Base-by-base conservation (phyloP, 1,140 invertebrate genomes). In the Drosophila malerkotliana region DNA sequence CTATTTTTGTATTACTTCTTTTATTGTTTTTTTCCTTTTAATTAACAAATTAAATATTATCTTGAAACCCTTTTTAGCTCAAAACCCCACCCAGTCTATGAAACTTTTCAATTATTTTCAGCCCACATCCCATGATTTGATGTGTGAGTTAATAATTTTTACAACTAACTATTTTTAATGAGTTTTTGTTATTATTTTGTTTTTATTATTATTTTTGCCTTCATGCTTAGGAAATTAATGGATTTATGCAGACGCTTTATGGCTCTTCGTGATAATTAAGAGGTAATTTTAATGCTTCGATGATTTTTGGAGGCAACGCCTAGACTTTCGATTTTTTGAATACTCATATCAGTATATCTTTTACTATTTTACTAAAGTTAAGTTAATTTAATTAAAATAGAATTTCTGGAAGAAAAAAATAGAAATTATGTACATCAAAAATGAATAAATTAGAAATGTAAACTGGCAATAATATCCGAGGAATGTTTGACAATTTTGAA, bases 231-330 rank as follows among this genome's bases (percentile, higher is more conserved):
- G 51, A 64, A 78, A 84, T 73, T 83, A 63, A 64, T 79, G 60
- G 45, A 62, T 66, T 62, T 75, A 71, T 82, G 48, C 68, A 78
- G 45, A 48, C 39, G 44, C 9, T 56, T 14, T 45, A n/a, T 30
- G 28, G 18, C 39, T 67, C 39, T 67, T 68, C 76, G 80, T 85
- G 77, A 74, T 84, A 80, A 85, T 85, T 84, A 72, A 80, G 73
- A 79, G 72, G 72, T 69, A 85, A 77, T 84, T 77, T 53, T 53
- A 73, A 77, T 68, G 81, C 73, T 73, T 52, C 26, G 72, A 51
- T 85, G 81, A 37, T 37, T 37, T 37, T 12, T 37, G 9, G 9
- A 4, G 34, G 58, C 51, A 71, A 56, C 60, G 77, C 41, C 41
- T 9, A 30, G 59, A 69, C 62, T 79, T 77, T 78, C 68, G 44